Evolutionary conservation across 1,140 invertebrate genomes (phyloP).

Genomic region (Drosophila lacertosa): DNA sequence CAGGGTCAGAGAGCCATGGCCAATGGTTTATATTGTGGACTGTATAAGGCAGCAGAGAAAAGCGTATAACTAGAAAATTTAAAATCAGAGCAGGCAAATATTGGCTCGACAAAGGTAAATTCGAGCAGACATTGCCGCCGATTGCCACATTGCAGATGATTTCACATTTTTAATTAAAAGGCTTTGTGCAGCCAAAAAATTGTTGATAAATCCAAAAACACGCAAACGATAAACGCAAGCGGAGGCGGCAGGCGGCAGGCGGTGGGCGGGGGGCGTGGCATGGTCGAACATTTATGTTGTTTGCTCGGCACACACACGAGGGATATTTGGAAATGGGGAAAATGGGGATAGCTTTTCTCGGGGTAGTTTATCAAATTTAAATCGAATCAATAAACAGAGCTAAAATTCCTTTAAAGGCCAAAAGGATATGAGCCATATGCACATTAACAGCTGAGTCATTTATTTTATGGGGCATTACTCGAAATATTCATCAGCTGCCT

Average conservation of each 20-base stretch:
- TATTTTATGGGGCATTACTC: constrained; percentile 50
- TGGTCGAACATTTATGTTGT: constrained; percentile 1
- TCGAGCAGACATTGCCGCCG: constrained; percentile 16
- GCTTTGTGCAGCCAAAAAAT: constrained; percentile 12
- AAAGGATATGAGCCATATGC: neutral
- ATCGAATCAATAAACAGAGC: constrained; percentile 24
- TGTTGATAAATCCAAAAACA: neutral
- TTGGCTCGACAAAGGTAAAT: constrained; percentile 37
- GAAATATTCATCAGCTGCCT: constrained; percentile 37
- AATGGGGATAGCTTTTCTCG: neutral
- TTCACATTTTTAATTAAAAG: constrained; percentile 63
- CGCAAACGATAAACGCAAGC: neutral
- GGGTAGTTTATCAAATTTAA: constrained; percentile 18
- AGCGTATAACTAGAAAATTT: constrained; percentile 57
- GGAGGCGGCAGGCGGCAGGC: neutral
- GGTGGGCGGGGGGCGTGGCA: neutral
- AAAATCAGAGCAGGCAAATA: constrained; percentile 71
- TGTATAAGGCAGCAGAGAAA: neutral
- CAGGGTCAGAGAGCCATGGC: constrained; percentile 20
- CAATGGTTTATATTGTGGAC: no score
- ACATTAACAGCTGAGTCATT: constrained; percentile 61
- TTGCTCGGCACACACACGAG: neutral
- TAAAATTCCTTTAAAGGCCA: constrained; percentile 8
- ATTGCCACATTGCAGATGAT: constrained; percentile 34
- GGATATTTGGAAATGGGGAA: neutral